Percentiles rank a stretch among this genome's conserved stretches.
phyloP scores from a whole-genome alignment of 1,140 invertebrate species.

The Liolophura sinensis region DNA sequence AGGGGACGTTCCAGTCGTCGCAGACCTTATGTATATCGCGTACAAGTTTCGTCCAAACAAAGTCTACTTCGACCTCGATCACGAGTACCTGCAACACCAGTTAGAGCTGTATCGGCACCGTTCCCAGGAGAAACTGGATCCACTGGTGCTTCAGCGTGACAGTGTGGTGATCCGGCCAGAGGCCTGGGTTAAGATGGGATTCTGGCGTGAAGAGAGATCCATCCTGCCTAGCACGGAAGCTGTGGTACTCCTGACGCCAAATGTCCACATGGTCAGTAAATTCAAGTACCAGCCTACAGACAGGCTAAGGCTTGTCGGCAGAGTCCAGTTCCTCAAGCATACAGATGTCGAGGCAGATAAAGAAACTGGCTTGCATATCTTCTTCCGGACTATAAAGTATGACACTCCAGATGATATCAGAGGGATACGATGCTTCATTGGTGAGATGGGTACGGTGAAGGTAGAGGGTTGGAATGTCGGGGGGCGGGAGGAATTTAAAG shows the following conservation, averaged over 20 bases:
- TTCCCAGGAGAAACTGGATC: constrained; percentile 35
- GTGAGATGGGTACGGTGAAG: constrained; percentile 40
- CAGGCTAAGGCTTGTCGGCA: constrained; percentile 31
- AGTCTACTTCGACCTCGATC: constrained; percentile 43
- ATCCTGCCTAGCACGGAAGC: constrained; percentile 47
- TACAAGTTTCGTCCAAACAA: constrained; percentile 43
- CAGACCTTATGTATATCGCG: constrained; percentile 45
- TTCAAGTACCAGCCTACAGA: constrained; percentile 33
- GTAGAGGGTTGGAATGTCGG: constrained; percentile 25
- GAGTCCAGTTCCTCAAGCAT: constrained; percentile 44
- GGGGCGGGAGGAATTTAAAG: constrained; percentile 18
- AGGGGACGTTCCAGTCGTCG: constrained; percentile 25
- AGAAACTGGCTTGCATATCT: constrained; percentile 45
- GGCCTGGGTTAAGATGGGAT: constrained; percentile 52
- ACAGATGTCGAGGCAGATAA: constrained; percentile 27
- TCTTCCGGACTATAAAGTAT: constrained; percentile 38
- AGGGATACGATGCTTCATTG: constrained; percentile 47
- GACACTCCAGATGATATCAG: constrained; percentile 44
- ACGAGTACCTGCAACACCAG: constrained; percentile 26
- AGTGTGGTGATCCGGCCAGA: constrained; percentile 40
- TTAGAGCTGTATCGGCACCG: constrained; percentile 36
- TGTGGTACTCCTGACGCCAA: constrained; percentile 36
- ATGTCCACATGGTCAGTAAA: constrained; percentile 45
- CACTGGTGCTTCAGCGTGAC: constrained; percentile 36
- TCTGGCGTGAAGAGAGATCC: constrained; percentile 46